Evolutionary conservation across 2,888 invertebrate genomes (phyloP), one percentile per base, ranked within the genome.

Genomic region (Eristalis arbustorum): DNA sequence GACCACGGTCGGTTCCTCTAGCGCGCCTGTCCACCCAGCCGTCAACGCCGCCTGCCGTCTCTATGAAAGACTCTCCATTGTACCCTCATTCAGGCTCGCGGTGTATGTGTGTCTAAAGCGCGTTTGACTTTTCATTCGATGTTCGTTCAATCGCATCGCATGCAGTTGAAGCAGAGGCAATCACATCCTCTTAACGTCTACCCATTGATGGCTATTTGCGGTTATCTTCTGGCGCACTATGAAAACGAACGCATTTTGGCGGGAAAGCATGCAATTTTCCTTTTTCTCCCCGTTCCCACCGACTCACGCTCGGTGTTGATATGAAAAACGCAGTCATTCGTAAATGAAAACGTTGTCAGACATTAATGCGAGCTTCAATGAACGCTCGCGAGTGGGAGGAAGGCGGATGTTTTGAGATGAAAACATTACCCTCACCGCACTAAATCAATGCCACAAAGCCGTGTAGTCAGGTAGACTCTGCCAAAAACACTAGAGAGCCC

Each of bases 321-420:
- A 84, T 76, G 76, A 76, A 76, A 80, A 72, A 76, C 67, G 14
- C 84, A 84, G 81, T 81, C 84, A 84, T 63, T 76, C 84, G 84
- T 76, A 81, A 84, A 84, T 84, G 84, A 84, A 84, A 84, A 76
- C 72, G 64, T 81, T 84, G 84, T 84, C 84, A 84, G 84, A 81
- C 84, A 73, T 81, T 81, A 84, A 76, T 76, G 84, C 28, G 81
- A 73, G 81, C 81, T 66, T 84, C 76, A 76, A 59, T 80, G 81
- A 84, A 62, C 71, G 72, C 62, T 75, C 74, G 31, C 73, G 67
- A 66, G 69, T 59, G 18, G 57, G 37, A 56, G 66, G 49, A 1
- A 18, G 5, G 49, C n/a, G 66, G 49, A 1, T 8, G 5, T n/a
- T 8, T 49, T 49, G n/a, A 13, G 63, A 13, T 68, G 72, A 73